Conservation (phyloP, 2,797 vertebrate species). For the Enteromius treurensis region DNA sequence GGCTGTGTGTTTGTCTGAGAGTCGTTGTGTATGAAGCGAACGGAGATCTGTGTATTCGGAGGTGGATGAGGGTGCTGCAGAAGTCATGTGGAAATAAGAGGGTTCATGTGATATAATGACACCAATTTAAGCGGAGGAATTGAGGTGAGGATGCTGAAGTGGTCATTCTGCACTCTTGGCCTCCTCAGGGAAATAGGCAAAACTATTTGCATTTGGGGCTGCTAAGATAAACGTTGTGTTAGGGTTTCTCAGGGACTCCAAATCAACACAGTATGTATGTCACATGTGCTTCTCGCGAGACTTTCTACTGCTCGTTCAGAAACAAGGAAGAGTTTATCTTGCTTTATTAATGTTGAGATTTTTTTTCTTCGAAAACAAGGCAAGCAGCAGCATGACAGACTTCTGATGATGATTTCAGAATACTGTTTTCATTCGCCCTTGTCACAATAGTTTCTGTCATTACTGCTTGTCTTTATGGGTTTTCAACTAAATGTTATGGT, state of each 20-base stretch:
- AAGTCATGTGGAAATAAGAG: background rate
- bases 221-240: background rate
- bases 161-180: background rate
- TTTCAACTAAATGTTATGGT: background rate
- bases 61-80: background rate
- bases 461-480: background rate
- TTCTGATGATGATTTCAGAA: background rate
- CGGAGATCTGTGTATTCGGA: background rate
- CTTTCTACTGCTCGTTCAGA: background rate
- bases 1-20: background rate
- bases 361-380: background rate
- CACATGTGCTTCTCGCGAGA: background rate
- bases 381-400: background rate
- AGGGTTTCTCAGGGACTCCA: background rate
- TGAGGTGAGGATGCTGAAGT: background rate
- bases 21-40: background rate
- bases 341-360: background rate
- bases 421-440: background rate
- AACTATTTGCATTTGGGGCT: background rate
- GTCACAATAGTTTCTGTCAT: background rate
- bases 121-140: background rate
- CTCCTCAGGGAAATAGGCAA: background rate
- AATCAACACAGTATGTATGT: background rate
- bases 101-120: background rate
- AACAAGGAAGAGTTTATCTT: too few species aligned